A percentile compares a stretch with the other conserved stretches of the same genome.
Conservation (phyloP, 1,140 invertebrate species). For the Aphelinus atriplicis region DNA sequence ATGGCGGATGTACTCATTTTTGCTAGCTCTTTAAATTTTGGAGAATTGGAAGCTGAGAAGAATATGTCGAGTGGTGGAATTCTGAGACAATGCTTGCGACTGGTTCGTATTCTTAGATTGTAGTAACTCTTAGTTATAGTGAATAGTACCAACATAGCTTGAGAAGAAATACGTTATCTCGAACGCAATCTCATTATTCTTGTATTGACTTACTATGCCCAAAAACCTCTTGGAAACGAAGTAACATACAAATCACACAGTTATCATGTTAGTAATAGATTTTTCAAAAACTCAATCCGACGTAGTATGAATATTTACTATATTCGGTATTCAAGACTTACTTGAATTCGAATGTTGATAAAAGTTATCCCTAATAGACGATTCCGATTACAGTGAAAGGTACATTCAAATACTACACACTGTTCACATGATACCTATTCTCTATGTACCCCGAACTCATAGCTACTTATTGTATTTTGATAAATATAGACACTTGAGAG, state of each 20-base stretch:
- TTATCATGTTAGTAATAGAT: no score
- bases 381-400: no score
- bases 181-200: slow-evolving; percentile 6
- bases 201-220: neutral
- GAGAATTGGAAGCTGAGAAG: slow-evolving; percentile 98
- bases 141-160: slow-evolving; percentile 8
- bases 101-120: slow-evolving; percentile 74
- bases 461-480: no score
- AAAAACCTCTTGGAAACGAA: slow-evolving; percentile 35
- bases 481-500: no score
- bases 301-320: no score
- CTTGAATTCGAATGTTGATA: no score
- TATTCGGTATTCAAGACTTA: no score
- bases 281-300: no score
- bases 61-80: slow-evolving; percentile 99
- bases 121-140: slow-evolving; percentile 26
- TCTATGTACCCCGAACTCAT: no score
- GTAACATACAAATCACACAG: slow-evolving; percentile 9
- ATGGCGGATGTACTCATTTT: slow-evolving; percentile 99
- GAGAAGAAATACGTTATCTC: neutral
- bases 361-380: no score
- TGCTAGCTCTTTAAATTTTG: slow-evolving; percentile 96
- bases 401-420: no score
- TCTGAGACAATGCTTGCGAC: slow-evolving; percentile 91
- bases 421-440: no score